phyloP scores from a whole-genome alignment of 2,113 vertebrate species.

The Nerophis ophidion region DNA sequence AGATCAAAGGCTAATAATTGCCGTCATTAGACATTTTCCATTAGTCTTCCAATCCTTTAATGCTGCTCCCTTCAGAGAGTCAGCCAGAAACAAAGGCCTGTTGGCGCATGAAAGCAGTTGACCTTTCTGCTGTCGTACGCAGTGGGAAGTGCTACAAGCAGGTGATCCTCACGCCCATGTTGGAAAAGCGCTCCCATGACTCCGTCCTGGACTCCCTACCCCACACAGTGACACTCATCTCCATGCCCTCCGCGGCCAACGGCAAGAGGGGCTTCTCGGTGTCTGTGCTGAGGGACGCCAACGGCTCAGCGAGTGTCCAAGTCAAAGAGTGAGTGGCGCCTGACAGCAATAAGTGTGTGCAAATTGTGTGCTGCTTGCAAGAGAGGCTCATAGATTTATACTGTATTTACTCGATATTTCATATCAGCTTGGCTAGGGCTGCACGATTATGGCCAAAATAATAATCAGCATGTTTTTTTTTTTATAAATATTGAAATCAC shows the following conservation, averaged over 20 bases:
- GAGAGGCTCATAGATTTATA: neutral
- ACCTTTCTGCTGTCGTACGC: conserved; percentile 16
- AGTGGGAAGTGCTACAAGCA: conserved; percentile 95
- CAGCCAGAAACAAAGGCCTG: neutral
- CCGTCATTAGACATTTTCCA: neutral
- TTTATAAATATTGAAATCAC: too few relatives aligned
- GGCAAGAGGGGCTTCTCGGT: conserved; percentile 87
- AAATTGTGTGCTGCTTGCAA: neutral
- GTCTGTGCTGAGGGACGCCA: conserved; percentile 76
- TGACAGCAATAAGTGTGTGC: neutral
- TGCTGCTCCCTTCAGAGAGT: too few relatives aligned
- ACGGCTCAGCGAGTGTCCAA: conserved; percentile 80
- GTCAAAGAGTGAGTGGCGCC: conserved; percentile 88
- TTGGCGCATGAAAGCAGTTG: neutral
- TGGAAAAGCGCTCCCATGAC: conserved; percentile 85
- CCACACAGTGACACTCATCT: conserved; percentile 88
- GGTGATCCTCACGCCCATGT: conserved; percentile 86
- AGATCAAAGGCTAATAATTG: neutral
- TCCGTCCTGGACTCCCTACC: conserved; percentile 83
- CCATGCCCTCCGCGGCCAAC: conserved; percentile 86
- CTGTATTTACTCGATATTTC: too few relatives aligned
- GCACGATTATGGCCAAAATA: too few relatives aligned
- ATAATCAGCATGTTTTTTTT: too few relatives aligned
- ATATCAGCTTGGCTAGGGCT: too few relatives aligned
- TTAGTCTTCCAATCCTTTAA: neutral